These are phyloP conservation scores for Nasonovia ribisnigri DNA, from an alignment of 2,888 invertebrate genomes.

Conservation along the genomic window DNA sequence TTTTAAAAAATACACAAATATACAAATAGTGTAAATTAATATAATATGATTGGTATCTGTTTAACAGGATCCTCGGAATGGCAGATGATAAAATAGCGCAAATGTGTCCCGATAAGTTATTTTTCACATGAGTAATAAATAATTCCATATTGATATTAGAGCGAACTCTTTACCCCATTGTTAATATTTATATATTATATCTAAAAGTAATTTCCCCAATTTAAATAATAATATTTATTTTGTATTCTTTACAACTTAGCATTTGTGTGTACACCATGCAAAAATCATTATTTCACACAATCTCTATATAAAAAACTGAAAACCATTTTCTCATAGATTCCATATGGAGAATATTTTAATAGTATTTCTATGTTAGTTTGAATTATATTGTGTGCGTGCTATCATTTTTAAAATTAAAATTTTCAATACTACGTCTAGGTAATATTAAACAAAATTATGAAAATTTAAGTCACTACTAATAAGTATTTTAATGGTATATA, in stretches of 20 bases:
- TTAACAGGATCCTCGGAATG: neutral
- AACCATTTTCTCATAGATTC: neutral
- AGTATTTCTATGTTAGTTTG: neutral
- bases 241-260: too few species aligned
- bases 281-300: neutral
- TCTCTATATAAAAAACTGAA: neutral
- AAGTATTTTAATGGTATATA: too few species aligned
- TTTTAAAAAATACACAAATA: neutral
- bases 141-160: neutral
- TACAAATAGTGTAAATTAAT: neutral
- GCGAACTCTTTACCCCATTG: neutral
- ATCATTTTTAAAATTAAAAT: neutral
- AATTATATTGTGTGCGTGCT: neutral
- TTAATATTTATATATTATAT: neutral
- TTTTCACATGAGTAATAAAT: neutral
- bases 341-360: neutral
- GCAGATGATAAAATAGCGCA: neutral
- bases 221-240: neutral
- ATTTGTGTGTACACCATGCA: neutral
- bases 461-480: too few species aligned
- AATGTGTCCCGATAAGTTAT: neutral
- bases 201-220: neutral
- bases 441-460: too few species aligned
- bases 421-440: neutral
- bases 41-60: neutral